phyloP scores from a whole-genome alignment of 2,113 vertebrate species.

The Rana temporaria region DNA sequence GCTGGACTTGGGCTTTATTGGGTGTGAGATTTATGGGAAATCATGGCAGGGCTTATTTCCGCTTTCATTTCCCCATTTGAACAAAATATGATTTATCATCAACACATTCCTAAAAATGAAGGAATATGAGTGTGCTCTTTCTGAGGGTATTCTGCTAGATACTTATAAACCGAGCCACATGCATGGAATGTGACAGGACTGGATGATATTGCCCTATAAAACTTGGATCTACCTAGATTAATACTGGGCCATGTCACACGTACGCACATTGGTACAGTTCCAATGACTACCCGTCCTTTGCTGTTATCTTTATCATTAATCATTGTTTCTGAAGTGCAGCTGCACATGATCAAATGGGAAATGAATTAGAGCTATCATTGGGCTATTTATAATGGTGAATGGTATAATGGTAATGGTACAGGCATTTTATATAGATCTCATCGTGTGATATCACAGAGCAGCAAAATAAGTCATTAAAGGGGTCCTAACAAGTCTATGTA shows the following conservation, averaged over 20 bases:
- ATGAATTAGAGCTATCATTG: neutral
- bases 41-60: too few species aligned
- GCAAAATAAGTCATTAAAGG: too few species aligned
- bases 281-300: constrained; percentile 2
- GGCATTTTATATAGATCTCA: too few species aligned
- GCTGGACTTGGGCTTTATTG: too few species aligned
- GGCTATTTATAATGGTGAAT: too few species aligned
- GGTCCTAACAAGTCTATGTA: too few species aligned
- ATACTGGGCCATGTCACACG: neutral
- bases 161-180: neutral
- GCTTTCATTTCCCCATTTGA: too few species aligned
- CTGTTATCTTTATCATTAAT: neutral
- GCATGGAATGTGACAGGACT: constrained; percentile 1
- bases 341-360: neutral
- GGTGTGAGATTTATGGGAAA: too few species aligned
- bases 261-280: neutral
- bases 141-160: neutral
- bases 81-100: too few species aligned
- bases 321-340: neutral
- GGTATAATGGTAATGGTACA: too few species aligned
- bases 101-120: neutral
- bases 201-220: neutral
- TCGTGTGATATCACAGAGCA: too few species aligned
- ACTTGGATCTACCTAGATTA: neutral
- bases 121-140: neutral